These are phyloP conservation scores for Spinus pinus DNA, from an alignment of 2,797 vertebrate species.

Conservation along the genomic window DNA sequence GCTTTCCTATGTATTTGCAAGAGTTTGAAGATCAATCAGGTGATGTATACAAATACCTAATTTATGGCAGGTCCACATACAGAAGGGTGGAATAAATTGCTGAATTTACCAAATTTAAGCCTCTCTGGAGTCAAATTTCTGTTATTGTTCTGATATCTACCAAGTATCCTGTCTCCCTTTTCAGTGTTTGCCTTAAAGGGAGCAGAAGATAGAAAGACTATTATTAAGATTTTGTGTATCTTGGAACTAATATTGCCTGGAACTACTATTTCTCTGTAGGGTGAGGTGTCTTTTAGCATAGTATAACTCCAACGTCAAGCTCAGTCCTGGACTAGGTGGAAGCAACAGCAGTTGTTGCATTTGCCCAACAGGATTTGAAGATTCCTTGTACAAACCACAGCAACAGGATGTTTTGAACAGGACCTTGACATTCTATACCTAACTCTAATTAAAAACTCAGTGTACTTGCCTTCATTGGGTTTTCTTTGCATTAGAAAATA, in stretches of 20 bases:
- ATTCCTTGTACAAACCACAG: constrained; percentile 22
- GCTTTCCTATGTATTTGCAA: neutral
- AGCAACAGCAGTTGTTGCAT: constrained; percentile 4
- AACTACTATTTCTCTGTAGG: constrained; percentile 16
- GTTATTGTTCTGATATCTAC: neutral
- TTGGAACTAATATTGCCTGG: constrained; percentile 7
- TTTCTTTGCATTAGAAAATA: constrained; percentile 37
- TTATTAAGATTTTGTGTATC: neutral
- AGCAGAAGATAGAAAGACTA: neutral
- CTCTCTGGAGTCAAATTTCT: constrained; percentile 7
- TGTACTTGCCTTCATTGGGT: constrained; percentile 44
- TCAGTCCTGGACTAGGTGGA: constrained; percentile 19
- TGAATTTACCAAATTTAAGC: constrained; percentile 31
- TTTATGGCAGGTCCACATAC: neutral
- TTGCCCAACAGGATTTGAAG: constrained; percentile 29
- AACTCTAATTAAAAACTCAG: neutral
- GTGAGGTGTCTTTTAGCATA: neutral
- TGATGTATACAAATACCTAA: constrained; percentile 15
- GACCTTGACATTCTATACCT: constrained; percentile 3
- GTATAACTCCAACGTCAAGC: neutral
- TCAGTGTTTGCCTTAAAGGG: constrained; percentile 26
- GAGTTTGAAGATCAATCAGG: neutral
- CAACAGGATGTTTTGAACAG: constrained; percentile 1
- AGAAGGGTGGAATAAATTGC: neutral
- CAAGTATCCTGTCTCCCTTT: neutral